phyloP scores from a whole-genome alignment of 1,140 invertebrate genomes.

The Micrasema longulum region DNA sequence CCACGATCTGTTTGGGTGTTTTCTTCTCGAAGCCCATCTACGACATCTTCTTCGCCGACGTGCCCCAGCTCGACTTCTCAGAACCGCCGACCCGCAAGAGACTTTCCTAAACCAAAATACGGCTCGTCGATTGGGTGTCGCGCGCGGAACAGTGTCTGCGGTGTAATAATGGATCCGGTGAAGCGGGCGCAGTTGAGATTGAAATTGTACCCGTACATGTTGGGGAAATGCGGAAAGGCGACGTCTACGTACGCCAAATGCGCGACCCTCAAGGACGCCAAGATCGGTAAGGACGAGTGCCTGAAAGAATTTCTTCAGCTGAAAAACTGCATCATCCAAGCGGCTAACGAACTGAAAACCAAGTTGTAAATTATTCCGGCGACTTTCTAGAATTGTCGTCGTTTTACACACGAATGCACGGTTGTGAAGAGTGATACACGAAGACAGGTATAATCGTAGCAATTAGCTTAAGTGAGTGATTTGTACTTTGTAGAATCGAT shows the following conservation, averaged over 20 bases:
- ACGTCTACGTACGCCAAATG: constrained; percentile 81
- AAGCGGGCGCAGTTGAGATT: constrained; percentile 78
- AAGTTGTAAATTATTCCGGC: constrained; percentile 67
- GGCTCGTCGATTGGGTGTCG: too few species aligned
- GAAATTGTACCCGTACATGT: constrained; percentile 77
- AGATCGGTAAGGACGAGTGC: constrained; percentile 78
- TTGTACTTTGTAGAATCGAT: constrained; percentile 4
- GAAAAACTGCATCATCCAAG: constrained; percentile 76
- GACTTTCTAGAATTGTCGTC: too few species aligned
- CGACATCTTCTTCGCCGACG: constrained; percentile 69
- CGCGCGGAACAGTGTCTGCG: too few species aligned
- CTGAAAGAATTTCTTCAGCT: constrained; percentile 80
- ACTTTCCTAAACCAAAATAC: too few species aligned
- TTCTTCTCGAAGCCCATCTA: constrained; percentile 80
- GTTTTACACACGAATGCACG: background rate
- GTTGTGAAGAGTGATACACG: background rate
- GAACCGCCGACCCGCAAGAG: constrained; percentile 55
- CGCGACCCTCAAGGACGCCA: constrained; percentile 77
- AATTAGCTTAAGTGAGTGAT: constrained; percentile 15
- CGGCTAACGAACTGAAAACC: constrained; percentile 75
- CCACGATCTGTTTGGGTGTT: constrained; percentile 64
- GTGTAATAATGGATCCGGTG: constrained; percentile 89
- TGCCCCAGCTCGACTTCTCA: constrained; percentile 55
- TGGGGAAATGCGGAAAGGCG: constrained; percentile 77
- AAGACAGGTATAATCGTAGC: constrained; percentile 54